Base-by-base conservation (phyloP, 1,140 invertebrate genomes). In the Drosophila triauraria region DNA sequence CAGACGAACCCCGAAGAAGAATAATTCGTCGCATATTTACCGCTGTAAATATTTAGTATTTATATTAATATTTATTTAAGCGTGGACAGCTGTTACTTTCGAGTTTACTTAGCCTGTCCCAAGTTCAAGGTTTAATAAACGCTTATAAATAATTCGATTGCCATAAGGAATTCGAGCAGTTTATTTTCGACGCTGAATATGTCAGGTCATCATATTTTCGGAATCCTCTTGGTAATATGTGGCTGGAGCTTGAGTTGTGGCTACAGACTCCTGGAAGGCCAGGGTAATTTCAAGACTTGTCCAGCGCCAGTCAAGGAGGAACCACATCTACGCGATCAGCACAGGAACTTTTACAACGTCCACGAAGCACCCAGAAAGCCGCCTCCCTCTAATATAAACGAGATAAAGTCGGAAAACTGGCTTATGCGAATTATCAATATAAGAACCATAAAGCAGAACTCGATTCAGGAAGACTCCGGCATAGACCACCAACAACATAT, bases 101-200 rank as follows among this genome's bases (percentile, higher is more conserved):
- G 25, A 61, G 56, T 81, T 63, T 62, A 64, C 51, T 63, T 65
- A 15, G 23, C n/a, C 43, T 9, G 17, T 30, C 1, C 4, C 30
- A 75, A 80, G 83, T 80, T 87, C 77, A 83, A 78, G 80, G 77
- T 20, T 54, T 63, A 17, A 25, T n/a, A 8, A 44, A 38, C 8
- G 50, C 0, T 30, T 80, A 87, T 83, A 67, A 70, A 74, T 74
- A 80, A 3, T 27, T 17, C 27, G 25, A 65, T 48, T 10, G 27
- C 47, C 20, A 32, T 27, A 13, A 42, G 8, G 20, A 27, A 48
- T 23, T 48, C 17, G 30, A 54, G 30, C 76, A 86, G 67, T 88
- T 71, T 10, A 56, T 46, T 25, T 65, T 46, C 3, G 57, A 54
- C 12, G 1, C 44, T 44, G 15, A 67, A 74, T 44, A 87, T 86